These are phyloP conservation scores for Carassius auratus DNA, from an alignment of 2,113 vertebrate genomes.

Conservation along the genomic window DNA sequence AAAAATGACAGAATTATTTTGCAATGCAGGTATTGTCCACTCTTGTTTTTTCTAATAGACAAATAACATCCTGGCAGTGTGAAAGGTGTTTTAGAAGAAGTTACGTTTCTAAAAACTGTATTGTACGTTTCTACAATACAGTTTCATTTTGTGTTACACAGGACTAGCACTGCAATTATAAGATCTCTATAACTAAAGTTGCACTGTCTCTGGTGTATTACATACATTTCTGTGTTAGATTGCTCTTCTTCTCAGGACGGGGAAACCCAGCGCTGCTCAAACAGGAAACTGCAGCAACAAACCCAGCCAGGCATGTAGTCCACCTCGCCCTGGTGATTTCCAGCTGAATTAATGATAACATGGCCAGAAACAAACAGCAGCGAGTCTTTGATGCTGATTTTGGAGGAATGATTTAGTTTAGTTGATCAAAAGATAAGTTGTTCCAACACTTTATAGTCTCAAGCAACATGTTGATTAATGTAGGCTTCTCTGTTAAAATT, in stretches of 20 bases:
- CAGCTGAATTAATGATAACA: conserved; percentile 5
- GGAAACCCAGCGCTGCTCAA: background rate
- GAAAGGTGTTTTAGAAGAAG: background rate
- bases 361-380: background rate
- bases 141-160: background rate
- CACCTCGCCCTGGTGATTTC: background rate
- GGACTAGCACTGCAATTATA: background rate
- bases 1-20: background rate
- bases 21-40: background rate
- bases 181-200: conserved; percentile 10
- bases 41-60: background rate
- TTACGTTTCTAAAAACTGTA: background rate
- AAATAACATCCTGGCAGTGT: background rate
- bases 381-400: background rate
- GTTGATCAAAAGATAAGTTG: conserved; percentile 12
- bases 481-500: background rate
- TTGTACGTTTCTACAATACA: no score
- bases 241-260: background rate
- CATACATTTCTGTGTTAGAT: background rate
- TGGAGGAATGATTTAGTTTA: background rate
- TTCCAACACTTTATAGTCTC: background rate
- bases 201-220: background rate
- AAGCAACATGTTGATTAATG: background rate
- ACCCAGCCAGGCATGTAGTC: background rate
- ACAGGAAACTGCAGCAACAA: background rate